Evolutionary conservation across 1,140 invertebrate genomes (phyloP), one percentile per base, ranked within the genome.

Genomic region (Adoxophyes honmai): DNA sequence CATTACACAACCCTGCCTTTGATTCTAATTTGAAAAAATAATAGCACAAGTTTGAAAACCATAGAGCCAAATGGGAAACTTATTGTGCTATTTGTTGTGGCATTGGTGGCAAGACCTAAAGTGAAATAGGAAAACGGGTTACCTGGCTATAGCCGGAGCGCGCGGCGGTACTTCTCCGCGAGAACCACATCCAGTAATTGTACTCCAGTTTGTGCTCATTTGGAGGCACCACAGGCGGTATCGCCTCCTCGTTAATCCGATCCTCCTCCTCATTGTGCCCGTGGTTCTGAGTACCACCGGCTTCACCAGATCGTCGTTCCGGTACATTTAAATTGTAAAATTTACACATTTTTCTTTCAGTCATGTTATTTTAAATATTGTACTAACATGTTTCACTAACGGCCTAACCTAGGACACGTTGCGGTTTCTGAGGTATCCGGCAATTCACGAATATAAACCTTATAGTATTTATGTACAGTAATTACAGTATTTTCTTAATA

Each of bases 141-240:
- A 89, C 87, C 81, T 90, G 84, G 58, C 85, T 81, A 61, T 89
- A 90, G 55, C 86, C 85, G 63, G 36, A 84, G 73, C 21, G 84
- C 82, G 62, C 86, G 74, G 88, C 73, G 53, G 84, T 77, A 33
- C 88, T 89, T 81, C 96, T 90, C 67, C 93, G 91, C 67, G 96
- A 97, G 84, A 95, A 98, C 95, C 96, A 98, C 71, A 98, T 91
- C 73, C 95, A 95, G 88, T 98, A 98, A 37, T 93, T 93, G 90
- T 95, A 97, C 82, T 98, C 96, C 64, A 98, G 89, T 81, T 94
- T 94, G 79, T 98, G 96, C 77, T 98, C 95, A 59, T 93, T 92
- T 65, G 93, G 91, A 61, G 90, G 93, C 70, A 95, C 93, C 77
- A 92, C 91, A 68, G 94, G 86, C 55, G 92, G 91, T 36, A 75